These are phyloP conservation scores for Trematocara zebra DNA, from an alignment of 2,113 vertebrate species.

Conservation along the genomic window DNA sequence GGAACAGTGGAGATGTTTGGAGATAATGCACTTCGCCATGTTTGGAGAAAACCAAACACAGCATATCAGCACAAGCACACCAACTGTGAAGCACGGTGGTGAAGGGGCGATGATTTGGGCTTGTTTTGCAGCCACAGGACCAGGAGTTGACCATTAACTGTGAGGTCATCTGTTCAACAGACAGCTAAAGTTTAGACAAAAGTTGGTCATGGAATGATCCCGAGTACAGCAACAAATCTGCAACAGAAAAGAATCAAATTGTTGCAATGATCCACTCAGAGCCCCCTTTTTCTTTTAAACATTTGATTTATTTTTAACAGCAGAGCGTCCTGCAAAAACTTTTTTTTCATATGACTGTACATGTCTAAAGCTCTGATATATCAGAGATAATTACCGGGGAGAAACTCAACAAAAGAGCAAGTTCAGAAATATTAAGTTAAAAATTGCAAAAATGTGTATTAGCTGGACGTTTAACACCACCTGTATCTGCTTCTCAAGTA, in stretches of 20 bases:
- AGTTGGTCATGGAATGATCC: neutral
- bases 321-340: neutral
- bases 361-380: neutral
- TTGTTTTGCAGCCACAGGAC: neutral
- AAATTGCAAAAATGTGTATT: neutral
- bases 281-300: neutral
- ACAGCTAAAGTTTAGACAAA: neutral
- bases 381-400: neutral
- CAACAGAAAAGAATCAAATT: neutral
- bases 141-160: neutral
- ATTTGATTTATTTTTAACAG: neutral
- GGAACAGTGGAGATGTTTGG: neutral
- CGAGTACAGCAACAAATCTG: neutral
- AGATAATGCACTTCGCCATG: fast-evolving
- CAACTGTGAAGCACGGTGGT: neutral
- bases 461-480: neutral
- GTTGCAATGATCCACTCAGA: neutral
- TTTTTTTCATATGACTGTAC: neutral
- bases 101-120: neutral
- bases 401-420: neutral
- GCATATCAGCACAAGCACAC: neutral
- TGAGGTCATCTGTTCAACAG: neutral
- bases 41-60: neutral
- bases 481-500: neutral
- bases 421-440: neutral